phyloP scores from a whole-genome alignment of 2,888 invertebrate species.

The Epinotia ramella region DNA sequence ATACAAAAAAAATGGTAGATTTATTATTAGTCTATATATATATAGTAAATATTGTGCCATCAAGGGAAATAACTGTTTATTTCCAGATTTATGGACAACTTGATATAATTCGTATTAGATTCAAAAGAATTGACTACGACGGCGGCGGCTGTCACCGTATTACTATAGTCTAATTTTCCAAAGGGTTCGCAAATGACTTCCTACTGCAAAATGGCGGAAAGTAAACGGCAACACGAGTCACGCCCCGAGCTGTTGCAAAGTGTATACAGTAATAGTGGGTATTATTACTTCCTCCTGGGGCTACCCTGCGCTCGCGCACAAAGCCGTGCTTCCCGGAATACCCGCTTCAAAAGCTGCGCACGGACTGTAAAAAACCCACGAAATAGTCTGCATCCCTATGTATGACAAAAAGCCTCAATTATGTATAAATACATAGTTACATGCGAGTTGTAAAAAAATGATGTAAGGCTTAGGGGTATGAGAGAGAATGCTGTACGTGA shows the following conservation, averaged over 20 bases:
- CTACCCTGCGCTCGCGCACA: constrained; percentile 56
- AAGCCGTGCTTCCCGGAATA: constrained; percentile 68
- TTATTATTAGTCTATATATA: too few species aligned
- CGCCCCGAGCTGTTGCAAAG: constrained; percentile 41
- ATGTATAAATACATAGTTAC: constrained; percentile 1
- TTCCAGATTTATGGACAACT: neutral
- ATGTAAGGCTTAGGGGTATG: neutral
- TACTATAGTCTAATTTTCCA: constrained; percentile 5
- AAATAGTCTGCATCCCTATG: constrained; percentile 45
- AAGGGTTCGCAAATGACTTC: constrained; percentile 37
- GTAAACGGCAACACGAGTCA: constrained; percentile 45
- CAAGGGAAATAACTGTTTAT: neutral
- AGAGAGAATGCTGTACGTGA: constrained; percentile 3
- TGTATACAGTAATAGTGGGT: constrained; percentile 44
- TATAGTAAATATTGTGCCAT: too few species aligned
- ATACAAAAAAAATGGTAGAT: too few species aligned
- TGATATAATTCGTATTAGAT: neutral
- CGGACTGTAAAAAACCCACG: constrained; percentile 48
- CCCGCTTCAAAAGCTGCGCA: constrained; percentile 56
- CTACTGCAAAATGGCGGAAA: constrained; percentile 40
- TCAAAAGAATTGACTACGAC: neutral
- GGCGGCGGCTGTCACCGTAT: neutral
- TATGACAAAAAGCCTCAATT: constrained; percentile 29
- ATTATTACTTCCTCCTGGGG: constrained; percentile 51
- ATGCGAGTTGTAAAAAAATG: neutral